A percentile compares a stretch with the other conserved stretches of the same genome.
phyloP scores from a whole-genome alignment of 1,140 invertebrate species.

The Tribolium castaneum region DNA sequence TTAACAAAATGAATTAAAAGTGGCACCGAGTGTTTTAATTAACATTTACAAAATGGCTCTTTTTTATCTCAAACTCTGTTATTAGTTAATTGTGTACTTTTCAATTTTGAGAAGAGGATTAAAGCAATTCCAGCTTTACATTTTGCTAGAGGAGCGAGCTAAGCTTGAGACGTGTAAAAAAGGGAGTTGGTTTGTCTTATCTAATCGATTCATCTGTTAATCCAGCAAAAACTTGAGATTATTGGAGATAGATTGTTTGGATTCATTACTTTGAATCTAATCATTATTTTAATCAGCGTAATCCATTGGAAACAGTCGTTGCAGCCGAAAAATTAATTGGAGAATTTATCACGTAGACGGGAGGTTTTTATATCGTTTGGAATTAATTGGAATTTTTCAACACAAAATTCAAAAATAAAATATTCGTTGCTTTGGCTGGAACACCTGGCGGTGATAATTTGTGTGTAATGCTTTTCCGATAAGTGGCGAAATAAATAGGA shows the following conservation, averaged over 20 bases:
- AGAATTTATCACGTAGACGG: not conserved
- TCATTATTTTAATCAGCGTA: conserved; percentile 20
- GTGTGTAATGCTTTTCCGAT: not conserved
- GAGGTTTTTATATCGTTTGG: not conserved
- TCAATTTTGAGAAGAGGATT: not conserved
- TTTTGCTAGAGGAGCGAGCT: not conserved
- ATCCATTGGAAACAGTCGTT: conserved; percentile 3
- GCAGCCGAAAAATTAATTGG: not conserved
- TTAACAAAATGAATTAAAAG: no score
- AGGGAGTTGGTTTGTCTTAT: not conserved
- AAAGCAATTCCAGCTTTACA: not conserved
- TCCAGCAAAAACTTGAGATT: conserved; percentile 13
- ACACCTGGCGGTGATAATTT: not conserved
- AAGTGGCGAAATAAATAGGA: not conserved
- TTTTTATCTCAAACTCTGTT: no score
- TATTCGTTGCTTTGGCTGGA: not conserved
- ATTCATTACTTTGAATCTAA: conserved; percentile 21
- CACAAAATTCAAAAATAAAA: not conserved
- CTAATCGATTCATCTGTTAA: conserved; percentile 14
- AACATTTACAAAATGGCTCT: no score
- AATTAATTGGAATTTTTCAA: not conserved
- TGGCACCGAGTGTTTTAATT: no score
- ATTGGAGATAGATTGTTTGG: conserved; percentile 14
- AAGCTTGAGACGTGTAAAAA: not conserved
- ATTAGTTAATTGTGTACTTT: not conserved